Conservation (phyloP, 2,797 vertebrate genomes). For the Cryptoblepharus egeriae region DNA sequence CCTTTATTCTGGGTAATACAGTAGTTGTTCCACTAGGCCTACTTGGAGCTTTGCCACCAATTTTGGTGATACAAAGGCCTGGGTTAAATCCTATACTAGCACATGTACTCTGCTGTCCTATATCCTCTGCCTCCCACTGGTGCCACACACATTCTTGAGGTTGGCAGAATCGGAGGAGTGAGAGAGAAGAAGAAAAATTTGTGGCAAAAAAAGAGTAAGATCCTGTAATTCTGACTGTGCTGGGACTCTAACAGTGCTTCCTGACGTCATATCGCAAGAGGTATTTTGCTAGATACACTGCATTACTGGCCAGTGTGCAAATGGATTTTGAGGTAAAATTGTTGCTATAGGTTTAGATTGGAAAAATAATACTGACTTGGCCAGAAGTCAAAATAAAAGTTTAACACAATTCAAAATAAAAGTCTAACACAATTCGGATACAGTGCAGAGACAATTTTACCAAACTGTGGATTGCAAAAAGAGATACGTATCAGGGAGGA, state of each 20-base stretch:
- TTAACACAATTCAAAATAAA: conserved; percentile 37
- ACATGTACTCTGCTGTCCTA: no score
- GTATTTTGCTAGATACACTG: background rate
- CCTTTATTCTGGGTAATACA: no score
- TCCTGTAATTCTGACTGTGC: background rate
- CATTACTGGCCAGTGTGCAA: conserved; percentile 18
- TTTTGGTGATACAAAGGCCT: no score
- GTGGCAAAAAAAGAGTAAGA: no score
- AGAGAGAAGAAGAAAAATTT: no score
- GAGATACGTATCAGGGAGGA: conserved; percentile 5
- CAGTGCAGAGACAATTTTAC: background rate
- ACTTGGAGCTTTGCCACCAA: no score
- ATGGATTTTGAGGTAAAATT: conserved; percentile 38
- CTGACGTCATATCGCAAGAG: no score
- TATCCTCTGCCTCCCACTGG: no score
- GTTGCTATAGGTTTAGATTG: background rate
- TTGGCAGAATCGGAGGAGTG: no score
- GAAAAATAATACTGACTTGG: conserved; percentile 19
- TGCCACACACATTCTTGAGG: no score
- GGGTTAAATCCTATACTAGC: no score
- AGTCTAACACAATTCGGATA: conserved; percentile 36
- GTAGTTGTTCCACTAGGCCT: no score
- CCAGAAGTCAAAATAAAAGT: conserved; percentile 19
- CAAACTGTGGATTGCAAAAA: background rate
- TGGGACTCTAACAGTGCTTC: background rate